phyloP scores from a whole-genome alignment of 2,113 vertebrate genomes.

The Trichomycterus rosablanca region DNA sequence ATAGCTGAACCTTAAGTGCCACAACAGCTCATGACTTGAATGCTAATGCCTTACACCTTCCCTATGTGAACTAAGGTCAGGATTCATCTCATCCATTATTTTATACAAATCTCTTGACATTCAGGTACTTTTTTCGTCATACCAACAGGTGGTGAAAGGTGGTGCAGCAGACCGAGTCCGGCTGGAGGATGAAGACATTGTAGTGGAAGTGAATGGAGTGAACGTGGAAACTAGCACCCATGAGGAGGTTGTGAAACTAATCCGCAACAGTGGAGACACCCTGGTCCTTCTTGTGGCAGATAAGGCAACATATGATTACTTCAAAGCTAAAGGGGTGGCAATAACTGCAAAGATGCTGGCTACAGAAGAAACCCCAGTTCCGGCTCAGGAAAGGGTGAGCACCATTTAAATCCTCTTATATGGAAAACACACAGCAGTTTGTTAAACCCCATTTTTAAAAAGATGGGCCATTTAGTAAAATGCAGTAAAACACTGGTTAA shows the following conservation, averaged over 20 bases:
- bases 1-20: too few species aligned
- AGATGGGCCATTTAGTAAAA: too few species aligned
- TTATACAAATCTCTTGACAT: too few species aligned
- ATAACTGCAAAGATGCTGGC: constrained; percentile 62
- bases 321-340: constrained; percentile 68
- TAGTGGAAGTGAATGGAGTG: constrained; percentile 84
- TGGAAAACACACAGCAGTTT: too few species aligned
- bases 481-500: too few species aligned
- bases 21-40: too few species aligned
- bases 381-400: constrained; percentile 60
- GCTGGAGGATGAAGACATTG: constrained; percentile 72
- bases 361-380: constrained; percentile 18
- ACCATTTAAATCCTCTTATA: not conserved
- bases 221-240: constrained; percentile 74
- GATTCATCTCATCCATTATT: too few species aligned
- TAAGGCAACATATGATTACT: constrained; percentile 68
- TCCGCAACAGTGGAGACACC: constrained; percentile 64
- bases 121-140: not conserved
- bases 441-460: too few species aligned
- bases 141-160: constrained; percentile 73
- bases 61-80: too few species aligned
- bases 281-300: constrained; percentile 78
- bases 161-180: constrained; percentile 76
- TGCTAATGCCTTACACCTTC: too few species aligned
- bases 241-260: constrained; percentile 72